phyloP scores from a whole-genome alignment of 92 coral and sea anemone genomes.

The Nematostella vectensis region DNA sequence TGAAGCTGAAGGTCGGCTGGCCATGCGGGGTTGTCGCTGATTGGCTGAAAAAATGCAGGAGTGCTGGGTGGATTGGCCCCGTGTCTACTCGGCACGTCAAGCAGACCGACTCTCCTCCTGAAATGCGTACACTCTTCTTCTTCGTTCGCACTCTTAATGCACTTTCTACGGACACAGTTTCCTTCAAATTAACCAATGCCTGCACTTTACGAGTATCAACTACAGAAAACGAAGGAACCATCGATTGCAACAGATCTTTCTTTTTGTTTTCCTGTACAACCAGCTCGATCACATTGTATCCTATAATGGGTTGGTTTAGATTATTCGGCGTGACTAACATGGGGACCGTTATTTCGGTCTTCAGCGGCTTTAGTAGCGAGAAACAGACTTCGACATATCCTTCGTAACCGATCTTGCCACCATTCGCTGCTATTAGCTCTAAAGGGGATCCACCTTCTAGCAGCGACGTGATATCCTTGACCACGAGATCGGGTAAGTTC shows the following conservation, averaged over 20 bases:
- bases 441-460: not conserved
- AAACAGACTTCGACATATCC: not conserved
- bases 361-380: not conserved
- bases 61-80: not conserved
- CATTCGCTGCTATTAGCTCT: not conserved
- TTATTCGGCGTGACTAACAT: not conserved
- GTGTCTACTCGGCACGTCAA: not conserved
- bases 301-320: not conserved
- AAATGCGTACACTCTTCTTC: not conserved
- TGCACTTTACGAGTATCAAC: not conserved
- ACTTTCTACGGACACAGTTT: not conserved
- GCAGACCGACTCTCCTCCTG: not conserved
- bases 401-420: slow-evolving; percentile 1
- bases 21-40: slow-evolving; percentile 1
- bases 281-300: slow-evolving; percentile 1
- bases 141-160: not conserved
- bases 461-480: slow-evolving; percentile 2
- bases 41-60: not conserved
- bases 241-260: not conserved
- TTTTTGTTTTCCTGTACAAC: not conserved
- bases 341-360: not conserved
- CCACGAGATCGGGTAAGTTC: not conserved
- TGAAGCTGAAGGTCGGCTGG: not conserved
- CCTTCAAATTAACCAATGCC: not conserved
- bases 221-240: not conserved